Base-by-base conservation (phyloP, 2,888 invertebrate genomes). In the Drosophila dives region DNA sequence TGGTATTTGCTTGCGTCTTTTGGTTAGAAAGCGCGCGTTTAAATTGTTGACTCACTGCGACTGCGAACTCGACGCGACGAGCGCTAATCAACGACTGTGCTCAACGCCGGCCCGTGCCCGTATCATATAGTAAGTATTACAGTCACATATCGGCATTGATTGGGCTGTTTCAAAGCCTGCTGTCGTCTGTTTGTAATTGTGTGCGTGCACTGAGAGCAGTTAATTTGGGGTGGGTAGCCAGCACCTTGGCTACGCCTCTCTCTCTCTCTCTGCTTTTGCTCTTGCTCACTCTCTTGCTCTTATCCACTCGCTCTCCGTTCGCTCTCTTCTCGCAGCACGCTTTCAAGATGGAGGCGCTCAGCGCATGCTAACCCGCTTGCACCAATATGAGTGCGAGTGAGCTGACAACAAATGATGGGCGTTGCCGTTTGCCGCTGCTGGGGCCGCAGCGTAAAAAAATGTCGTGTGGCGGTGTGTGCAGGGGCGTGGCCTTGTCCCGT, bases 1-100 rank as follows among this genome's bases (percentile, higher is more conserved):
- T 32, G 32, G 62, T 33, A 26, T 50, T 32, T 34, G 54, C 33
- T 54, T 56, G 29, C 55, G 55, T 55, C 55, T 48, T 26, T 17
- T 42, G 58, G 8, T n/a, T 49, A 10, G 20, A 29, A 64, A 42
- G 23, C 56, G 67, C 72, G 60, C 55, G 49, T 29, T 48, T 58
- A 54, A 69, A 78, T 72, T 62, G 55, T 38, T 38, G 33, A 62
- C 20, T 62, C 38, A 74, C 49, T 73, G 65, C 60, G 69, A 69
- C 75, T 66, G 72, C 78, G 71, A 76, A 64, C 74, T 76, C 73
- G 71, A 80, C 85, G 79, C 83, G 83, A 76, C 91, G 88, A 91
- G 86, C 84, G 85, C 89, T 86, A 86, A 88, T 86, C 81, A 83
- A 84, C 88, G 90, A 92, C 92, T 92, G 92, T 87, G 86, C 77